Conservation (phyloP, 2,888 invertebrate genomes). For the Melanostoma mellinum region DNA sequence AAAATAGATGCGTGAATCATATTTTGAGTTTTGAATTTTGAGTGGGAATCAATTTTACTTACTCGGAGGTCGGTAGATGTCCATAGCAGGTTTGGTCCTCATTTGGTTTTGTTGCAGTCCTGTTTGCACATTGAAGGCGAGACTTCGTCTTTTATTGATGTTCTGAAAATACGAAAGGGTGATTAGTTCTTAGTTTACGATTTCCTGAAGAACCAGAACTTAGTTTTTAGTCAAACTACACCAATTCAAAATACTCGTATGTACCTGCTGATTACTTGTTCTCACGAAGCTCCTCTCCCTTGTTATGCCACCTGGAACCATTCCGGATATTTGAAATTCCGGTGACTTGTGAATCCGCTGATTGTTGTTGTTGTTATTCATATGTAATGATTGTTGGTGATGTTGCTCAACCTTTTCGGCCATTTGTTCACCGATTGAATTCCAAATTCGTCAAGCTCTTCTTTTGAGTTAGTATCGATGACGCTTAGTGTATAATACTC, state of each 20-base stretch:
- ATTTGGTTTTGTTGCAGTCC: constrained; percentile 80
- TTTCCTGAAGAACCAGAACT: too few species aligned
- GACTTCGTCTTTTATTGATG: constrained; percentile 87
- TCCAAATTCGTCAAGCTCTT: background rate
- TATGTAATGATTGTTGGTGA: constrained; percentile 73
- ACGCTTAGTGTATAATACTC: constrained; percentile 33
- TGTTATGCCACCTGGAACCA: constrained; percentile 83
- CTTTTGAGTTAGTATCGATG: constrained; percentile 9
- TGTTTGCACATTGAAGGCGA: constrained; percentile 85
- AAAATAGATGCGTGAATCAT: constrained; percentile 67
- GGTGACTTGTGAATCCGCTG: constrained; percentile 80
- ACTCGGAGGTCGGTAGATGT: constrained; percentile 95
- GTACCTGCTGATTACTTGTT: constrained; percentile 83
- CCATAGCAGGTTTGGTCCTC: constrained; percentile 90
- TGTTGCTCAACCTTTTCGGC: constrained; percentile 80
- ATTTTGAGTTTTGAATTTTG: constrained; percentile 55
- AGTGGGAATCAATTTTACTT: constrained; percentile 78
- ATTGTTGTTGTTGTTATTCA: constrained; percentile 74
- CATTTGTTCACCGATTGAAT: constrained; percentile 74
- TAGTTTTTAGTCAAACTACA: too few species aligned
- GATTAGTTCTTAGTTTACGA: background rate
- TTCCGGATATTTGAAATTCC: constrained; percentile 78
- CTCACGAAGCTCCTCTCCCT: constrained; percentile 88
- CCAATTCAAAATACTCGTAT: background rate
- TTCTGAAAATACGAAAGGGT: constrained; percentile 81